These are phyloP conservation scores for Oryzias sinensis DNA, from an alignment of 2,797 vertebrate species.

Conservation along the genomic window DNA sequence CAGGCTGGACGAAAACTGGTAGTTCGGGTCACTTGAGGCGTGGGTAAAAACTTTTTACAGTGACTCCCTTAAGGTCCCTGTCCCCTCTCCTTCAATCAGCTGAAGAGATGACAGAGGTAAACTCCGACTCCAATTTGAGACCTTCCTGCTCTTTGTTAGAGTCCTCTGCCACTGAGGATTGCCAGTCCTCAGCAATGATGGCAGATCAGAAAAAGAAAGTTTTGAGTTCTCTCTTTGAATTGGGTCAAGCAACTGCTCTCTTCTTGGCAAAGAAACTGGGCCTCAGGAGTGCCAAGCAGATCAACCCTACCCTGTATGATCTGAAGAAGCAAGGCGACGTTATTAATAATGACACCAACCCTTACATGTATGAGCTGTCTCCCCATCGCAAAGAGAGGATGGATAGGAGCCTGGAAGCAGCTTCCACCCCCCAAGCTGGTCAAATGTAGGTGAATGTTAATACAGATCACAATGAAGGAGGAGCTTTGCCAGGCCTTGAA, in stretches of 20 bases:
- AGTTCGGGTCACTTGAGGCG: too few relatives aligned
- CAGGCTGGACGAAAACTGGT: too few relatives aligned
- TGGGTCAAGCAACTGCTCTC: slow-evolving; percentile 73
- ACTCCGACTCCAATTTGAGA: slow-evolving; percentile 63
- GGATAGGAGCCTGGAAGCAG: slow-evolving; percentile 80
- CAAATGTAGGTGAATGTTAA: slow-evolving; percentile 6
- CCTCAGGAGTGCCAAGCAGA: slow-evolving; percentile 79
- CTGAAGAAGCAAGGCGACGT: slow-evolving; percentile 90
- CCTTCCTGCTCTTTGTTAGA: slow-evolving; percentile 52
- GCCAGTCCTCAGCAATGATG: slow-evolving; percentile 67
- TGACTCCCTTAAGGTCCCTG: too few relatives aligned
- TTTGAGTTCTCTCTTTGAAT: slow-evolving; percentile 78
- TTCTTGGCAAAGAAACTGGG: slow-evolving; percentile 88
- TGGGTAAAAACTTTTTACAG: too few relatives aligned
- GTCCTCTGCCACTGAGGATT: slow-evolving; percentile 46
- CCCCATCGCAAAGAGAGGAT: slow-evolving; percentile 83
- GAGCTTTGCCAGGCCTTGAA: slow-evolving; percentile 31
- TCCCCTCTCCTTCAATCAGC: too few relatives aligned
- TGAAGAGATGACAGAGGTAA: slow-evolving; percentile 29
- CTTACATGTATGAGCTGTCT: slow-evolving; percentile 84
- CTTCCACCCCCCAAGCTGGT: neutral
- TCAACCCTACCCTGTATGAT: slow-evolving; percentile 80
- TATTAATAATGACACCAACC: slow-evolving; percentile 51
- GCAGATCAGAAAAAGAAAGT: slow-evolving; percentile 83
- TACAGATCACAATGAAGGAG: slow-evolving; percentile 1